Base-by-base conservation (phyloP, 2,888 invertebrate genomes). In the Lydus trimaculatus region DNA sequence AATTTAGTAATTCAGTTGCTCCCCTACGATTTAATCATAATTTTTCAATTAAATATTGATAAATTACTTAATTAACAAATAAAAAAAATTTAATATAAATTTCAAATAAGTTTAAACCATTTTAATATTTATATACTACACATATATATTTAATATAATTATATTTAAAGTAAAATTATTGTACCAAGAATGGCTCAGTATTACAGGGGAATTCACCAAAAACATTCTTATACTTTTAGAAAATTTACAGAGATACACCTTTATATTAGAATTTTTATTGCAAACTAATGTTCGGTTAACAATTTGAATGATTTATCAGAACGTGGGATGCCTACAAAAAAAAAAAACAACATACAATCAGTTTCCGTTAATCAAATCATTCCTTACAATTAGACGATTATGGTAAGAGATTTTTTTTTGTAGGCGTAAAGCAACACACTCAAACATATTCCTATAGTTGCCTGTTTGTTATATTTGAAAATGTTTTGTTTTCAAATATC, bases 121-220 rank as follows among this genome's bases (percentile, higher is more conserved):
- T 69, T 69, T 62, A 64, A 65, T 43, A 68, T 71, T 66, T 28
- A 3, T 68, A 71, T 68, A 71, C 43, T 43, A 43, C 9, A 48
- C 25, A 31, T 15, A 43, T 36, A 33, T n/a, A 48, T 23, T 36
- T 17, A 58, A 33, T 31, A 58, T 31, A 48, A n/a, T n/a, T 17
- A 48, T 20, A 56, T 25, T 56, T 33, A 64, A 67, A 73, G 65
- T 73, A 71, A 73, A 65, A 70, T 74, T 74, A 71, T 76, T 75
- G 78, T 73, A 76, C 76, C 78, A 76, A 76, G 66, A 72, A 72
- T 71, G 74, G 75, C 75, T 72, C 76, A 77, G 73, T 75, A 75
- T 75, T 78, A 78, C 78, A 78, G 78, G 76, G 78, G 75, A 70
- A 74, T 56, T 56, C 56, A 56, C 15, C 43, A 43, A 43, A 43